Evolutionary conservation across 2,113 vertebrate genomes (phyloP), one percentile per base, ranked within the genome.

Genomic region (Poeciliopsis retropinna): DNA sequence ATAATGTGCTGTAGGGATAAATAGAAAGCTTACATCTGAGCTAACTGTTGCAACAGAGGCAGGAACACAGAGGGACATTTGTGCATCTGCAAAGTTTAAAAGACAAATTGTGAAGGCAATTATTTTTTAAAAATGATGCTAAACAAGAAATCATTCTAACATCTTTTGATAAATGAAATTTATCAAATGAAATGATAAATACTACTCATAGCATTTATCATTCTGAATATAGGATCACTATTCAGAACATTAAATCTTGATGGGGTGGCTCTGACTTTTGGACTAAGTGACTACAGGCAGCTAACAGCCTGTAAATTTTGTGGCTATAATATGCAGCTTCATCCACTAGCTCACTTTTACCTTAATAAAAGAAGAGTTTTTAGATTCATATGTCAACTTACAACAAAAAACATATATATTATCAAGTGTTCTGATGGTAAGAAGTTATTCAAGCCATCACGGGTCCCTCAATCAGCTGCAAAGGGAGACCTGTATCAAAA

Each of bases 401-500:
- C 6, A 30, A 11, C 62, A 34, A 64, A 70, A 72, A 37, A 37
- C 34, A 7, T 4, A 14, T 70, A 63, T 44, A 57, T 22, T 31
- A 61, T 62, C 71, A 37, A 67, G 67, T 41, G 60, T 47, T 66
- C 51, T 51, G 57, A 60, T 13, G 81, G 80, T 65, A 60, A 75
- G 14, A 60, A 32, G 75, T 60, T 70, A 69, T 73, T 69, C 62
- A 81, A 82, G 78, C 37, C 73, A 67, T 34, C 66, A n/a, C 28
- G 19, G 73, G 70, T 65, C 72, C 62, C 72, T 81, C 70, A 75
- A 67, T 73, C 83, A 76, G 60, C 75, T 78, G 85, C 83, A 84
- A 68, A 85, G 88, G 82, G 87, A 83, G 88, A 81, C 88, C 86
- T 11, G 82, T 90, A 94, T 5, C 85, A 95, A 96, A 97, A 96